These are phyloP conservation scores for Agelas oroides DNA, from an alignment of 37 sponge, comb jelly and placozoan genomes.

Conservation along the genomic window DNA sequence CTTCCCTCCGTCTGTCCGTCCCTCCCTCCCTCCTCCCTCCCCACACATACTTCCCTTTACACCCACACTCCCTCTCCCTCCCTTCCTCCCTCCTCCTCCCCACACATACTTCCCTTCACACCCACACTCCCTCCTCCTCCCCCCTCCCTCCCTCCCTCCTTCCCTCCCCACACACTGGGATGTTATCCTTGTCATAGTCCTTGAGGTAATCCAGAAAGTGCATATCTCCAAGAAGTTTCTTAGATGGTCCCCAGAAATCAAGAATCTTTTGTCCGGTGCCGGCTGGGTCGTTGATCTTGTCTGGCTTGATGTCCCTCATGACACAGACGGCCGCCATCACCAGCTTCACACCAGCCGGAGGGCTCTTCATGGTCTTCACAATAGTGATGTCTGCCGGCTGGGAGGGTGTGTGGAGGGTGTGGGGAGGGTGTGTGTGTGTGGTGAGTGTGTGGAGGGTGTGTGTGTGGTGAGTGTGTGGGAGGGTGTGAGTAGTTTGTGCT, in stretches of 20 bases:
- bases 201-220: constrained; percentile 88
- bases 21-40: too few species aligned
- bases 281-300: constrained; percentile 94
- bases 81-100: too few species aligned
- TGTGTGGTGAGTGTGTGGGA: background rate
- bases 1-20: too few species aligned
- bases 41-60: too few species aligned
- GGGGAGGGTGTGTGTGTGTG: background rate
- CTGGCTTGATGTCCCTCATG: constrained; percentile 97
- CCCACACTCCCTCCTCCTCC: too few species aligned
- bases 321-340: constrained; percentile 99
- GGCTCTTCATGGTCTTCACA: constrained; percentile 96
- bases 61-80: too few species aligned
- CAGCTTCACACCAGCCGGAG: constrained; percentile 97
- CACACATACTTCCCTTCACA: too few species aligned
- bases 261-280: constrained; percentile 74
- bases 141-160: too few species aligned
- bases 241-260: constrained; percentile 99
- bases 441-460: background rate
- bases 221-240: constrained; percentile 94
- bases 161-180: constrained; percentile 46
- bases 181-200: constrained; percentile 97
- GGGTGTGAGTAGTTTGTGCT: background rate
- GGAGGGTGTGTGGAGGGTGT: background rate
- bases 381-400: constrained; percentile 96